A percentile compares a stretch with the other conserved stretches of the same genome.
These are phyloP conservation scores for Synergus gifuensis DNA, from an alignment of 2,888 invertebrate genomes.

Conservation along the genomic window DNA sequence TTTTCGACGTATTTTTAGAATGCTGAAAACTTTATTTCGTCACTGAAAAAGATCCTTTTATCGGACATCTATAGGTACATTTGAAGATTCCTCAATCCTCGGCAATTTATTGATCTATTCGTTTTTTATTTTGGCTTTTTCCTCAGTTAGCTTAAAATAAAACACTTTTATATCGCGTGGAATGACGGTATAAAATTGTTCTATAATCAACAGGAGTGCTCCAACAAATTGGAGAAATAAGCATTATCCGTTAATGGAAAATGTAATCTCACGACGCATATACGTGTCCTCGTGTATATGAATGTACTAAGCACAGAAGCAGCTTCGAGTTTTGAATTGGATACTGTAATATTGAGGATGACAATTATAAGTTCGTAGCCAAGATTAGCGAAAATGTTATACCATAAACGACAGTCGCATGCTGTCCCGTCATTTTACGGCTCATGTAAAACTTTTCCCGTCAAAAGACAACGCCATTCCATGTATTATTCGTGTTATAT, in stretches of 20 bases:
- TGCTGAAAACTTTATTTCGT: not conserved
- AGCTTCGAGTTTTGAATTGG: conserved; percentile 9
- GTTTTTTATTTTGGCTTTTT: not conserved
- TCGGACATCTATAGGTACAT: too few species aligned
- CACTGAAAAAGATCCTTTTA: not conserved
- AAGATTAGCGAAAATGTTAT: conserved; percentile 28
- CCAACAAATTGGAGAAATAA: conserved; percentile 55
- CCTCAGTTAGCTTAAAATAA: not conserved
- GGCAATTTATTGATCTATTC: too few species aligned
- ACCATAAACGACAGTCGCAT: not conserved
- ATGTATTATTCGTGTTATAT: conserved; percentile 3
- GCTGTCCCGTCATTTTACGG: conserved; percentile 14
- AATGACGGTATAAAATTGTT: conserved; percentile 27
- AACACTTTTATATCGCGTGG: conserved; percentile 19
- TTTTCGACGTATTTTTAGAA: conserved; percentile 6
- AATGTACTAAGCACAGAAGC: conserved; percentile 15
- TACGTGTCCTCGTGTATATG: conserved; percentile 15
- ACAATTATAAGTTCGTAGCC: conserved; percentile 31
- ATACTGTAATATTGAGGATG: conserved; percentile 37
- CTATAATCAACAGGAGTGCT: conserved; percentile 57
- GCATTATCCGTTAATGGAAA: conserved; percentile 58
- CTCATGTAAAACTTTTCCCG: conserved; percentile 3
- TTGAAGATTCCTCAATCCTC: too few species aligned
- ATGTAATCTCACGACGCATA: conserved; percentile 46
- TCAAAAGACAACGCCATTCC: not conserved